Conservation (phyloP, 2,797 vertebrate genomes). For the Pachyuromys duprasi region DNA sequence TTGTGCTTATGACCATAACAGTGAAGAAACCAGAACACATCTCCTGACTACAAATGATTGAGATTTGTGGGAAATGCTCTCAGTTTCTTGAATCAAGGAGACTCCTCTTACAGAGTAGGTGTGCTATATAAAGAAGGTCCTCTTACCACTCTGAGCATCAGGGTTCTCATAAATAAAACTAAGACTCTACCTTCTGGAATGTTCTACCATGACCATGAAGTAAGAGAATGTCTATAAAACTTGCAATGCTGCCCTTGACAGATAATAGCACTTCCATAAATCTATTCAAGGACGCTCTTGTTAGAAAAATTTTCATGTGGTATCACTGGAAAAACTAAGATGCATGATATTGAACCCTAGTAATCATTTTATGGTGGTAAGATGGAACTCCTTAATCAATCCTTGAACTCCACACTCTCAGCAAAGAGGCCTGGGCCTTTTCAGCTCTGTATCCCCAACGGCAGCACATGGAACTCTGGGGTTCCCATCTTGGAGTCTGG, state of each 20-base stretch:
- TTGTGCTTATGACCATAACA: neutral
- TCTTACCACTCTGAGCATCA: neutral
- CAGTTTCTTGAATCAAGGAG: neutral
- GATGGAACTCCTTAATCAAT: neutral
- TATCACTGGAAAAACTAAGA: neutral
- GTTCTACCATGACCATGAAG: neutral
- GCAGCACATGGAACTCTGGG: fast-evolving
- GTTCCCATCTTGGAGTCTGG: neutral
- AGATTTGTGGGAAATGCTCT: neutral
- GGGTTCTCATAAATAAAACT: neutral
- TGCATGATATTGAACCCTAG: neutral
- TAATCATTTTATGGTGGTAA: neutral
- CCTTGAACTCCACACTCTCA: neutral
- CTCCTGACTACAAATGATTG: neutral
- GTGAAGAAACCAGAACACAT: neutral
- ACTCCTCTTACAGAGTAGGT: neutral
- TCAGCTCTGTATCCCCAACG: neutral
- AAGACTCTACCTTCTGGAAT: neutral
- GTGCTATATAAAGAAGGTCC: neutral
- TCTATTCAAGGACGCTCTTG: slow-evolving; percentile 17
- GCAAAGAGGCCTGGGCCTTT: neutral
- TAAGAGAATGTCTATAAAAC: neutral
- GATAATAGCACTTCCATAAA: neutral
- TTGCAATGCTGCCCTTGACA: neutral
- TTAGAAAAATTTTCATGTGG: slow-evolving; percentile 11